Evolutionary conservation across 53 echinoderm and acorn worm species (phyloP).

Genomic region (Mesocentrotus franciscanus): DNA sequence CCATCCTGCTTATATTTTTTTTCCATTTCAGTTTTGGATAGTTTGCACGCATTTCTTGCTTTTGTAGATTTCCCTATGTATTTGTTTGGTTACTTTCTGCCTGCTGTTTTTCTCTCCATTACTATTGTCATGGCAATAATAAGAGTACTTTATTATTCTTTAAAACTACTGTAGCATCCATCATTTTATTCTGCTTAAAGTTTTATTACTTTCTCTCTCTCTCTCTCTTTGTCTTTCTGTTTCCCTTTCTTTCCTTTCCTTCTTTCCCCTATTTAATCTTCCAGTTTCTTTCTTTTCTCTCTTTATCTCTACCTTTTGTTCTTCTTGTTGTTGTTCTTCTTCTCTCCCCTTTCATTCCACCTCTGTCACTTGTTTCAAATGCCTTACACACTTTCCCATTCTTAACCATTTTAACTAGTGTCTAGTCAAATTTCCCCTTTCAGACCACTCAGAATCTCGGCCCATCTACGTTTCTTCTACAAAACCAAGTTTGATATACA

Average conservation of each 20-base stretch:
- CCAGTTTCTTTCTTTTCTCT: not conserved
- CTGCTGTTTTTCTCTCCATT: not conserved
- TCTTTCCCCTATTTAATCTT: not conserved
- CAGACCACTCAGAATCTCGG: not conserved
- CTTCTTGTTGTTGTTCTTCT: not conserved
- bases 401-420: too few relatives aligned
- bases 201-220: not conserved
- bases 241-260: not conserved
- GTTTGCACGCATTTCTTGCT: slow-evolving; percentile 12
- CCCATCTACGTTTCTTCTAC: not conserved
- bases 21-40: not conserved
- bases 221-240: not conserved
- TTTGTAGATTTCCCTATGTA: not conserved
- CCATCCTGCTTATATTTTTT: not conserved
- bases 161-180: not conserved
- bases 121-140: not conserved
- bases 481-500: not conserved
- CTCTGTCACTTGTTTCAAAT: not conserved
- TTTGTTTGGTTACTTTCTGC: not conserved
- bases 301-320: not conserved
- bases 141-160: not conserved
- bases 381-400: not conserved
- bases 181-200: not conserved
- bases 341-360: not conserved
- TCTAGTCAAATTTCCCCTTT: not conserved